Evolutionary conservation across 2,113 vertebrate genomes (phyloP), one percentile per base, ranked within the genome.

Genomic region (Eptesicus fuscus): DNA sequence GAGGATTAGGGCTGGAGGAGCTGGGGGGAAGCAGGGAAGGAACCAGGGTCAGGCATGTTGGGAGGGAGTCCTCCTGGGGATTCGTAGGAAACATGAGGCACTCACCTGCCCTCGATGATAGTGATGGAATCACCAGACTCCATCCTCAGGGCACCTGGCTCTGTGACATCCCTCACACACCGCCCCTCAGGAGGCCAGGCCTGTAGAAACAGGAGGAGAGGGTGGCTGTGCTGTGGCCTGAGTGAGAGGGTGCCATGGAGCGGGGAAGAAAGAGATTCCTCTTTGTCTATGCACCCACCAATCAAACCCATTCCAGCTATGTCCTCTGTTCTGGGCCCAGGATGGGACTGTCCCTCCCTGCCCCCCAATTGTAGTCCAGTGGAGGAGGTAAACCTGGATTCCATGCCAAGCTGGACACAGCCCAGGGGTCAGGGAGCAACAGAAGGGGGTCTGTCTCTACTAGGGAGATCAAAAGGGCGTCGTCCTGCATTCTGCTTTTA

Each of bases 91-190:
- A 51, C 32, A 13, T 1, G 35, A 73, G 77, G 35, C 47, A 59
- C 91, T 96, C 91, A 98, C 98, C 98, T 97, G 65, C 96, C 92
- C 44, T 99, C 99, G 61, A 99, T 98, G 91, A 99, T 70, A 0
- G 99, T 99, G 96, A 99, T 97, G 14, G 96, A 35, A 82, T 99
- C 99, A 6, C 98, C 98, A 1, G 97, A 92, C 69, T 97, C 97
- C 61, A 99, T 97, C 2, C 92, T 65, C 30, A 99, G 98, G 93
- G 99, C 98, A 1, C 99, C 98, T n/a, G 98, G 95, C 78, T 99
- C 99, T 4, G 80, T 73, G 44, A 99, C 98, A 16, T 99, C 98
- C 90, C 98, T 98, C 7, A 98, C 77, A 6, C 98, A 98, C 25
- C 97, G 96, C 28, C 98, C 98, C 83, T 99, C 99, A 93, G 96